Conservation (phyloP, 2,888 invertebrate species). For the Oscheius sp. region DNA sequence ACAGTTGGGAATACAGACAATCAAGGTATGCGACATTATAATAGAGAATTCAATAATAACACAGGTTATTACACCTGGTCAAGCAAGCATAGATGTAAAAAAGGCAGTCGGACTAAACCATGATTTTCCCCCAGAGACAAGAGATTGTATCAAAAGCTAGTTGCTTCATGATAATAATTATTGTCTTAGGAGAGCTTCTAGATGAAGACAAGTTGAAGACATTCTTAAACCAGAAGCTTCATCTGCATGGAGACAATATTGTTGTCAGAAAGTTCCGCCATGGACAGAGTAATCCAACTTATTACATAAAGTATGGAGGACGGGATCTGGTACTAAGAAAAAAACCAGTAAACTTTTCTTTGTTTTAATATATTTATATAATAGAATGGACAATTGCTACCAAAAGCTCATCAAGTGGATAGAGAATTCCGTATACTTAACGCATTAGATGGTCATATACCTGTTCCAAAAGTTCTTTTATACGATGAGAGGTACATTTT, state of each 20-base stretch:
- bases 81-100: slow-evolving; percentile 41
- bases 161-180: background rate
- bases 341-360: slow-evolving; percentile 70
- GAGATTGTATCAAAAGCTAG: slow-evolving; percentile 46
- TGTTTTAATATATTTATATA: slow-evolving; percentile 29
- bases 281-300: slow-evolving; percentile 74
- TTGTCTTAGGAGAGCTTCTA: slow-evolving; percentile 42
- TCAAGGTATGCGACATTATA: slow-evolving; percentile 68
- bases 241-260: slow-evolving; percentile 29
- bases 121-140: slow-evolving; percentile 42
- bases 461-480: slow-evolving; percentile 71
- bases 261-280: slow-evolving; percentile 65
- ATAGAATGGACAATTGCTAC: slow-evolving; percentile 72
- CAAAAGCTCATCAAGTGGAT: slow-evolving; percentile 73
- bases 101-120: slow-evolving; percentile 19
- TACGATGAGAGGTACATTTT: slow-evolving; percentile 55
- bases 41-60: background rate
- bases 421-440: slow-evolving; percentile 72
- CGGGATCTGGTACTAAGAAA: slow-evolving; percentile 72
- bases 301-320: slow-evolving; percentile 70
- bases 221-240: slow-evolving; percentile 26
- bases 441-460: slow-evolving; percentile 71
- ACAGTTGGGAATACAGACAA: slow-evolving; percentile 71
- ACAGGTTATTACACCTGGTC: slow-evolving; percentile 33
- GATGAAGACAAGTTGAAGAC: slow-evolving; percentile 35